phyloP scores from a whole-genome alignment of 2,888 invertebrate genomes.

The Anorthoa munda region DNA sequence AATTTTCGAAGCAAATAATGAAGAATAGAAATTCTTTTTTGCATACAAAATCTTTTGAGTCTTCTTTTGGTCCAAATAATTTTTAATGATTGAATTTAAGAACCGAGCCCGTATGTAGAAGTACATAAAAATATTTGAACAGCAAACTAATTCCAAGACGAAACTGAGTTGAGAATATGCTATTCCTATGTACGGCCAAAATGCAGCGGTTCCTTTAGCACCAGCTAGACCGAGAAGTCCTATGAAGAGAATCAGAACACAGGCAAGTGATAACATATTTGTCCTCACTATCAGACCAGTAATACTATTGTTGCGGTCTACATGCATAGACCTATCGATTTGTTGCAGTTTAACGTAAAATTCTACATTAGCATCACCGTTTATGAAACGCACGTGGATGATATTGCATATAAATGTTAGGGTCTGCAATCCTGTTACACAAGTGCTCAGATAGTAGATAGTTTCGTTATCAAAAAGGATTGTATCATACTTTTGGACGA shows the following conservation, averaged over 20 bases:
- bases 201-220: conserved; percentile 42
- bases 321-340: conserved; percentile 77
- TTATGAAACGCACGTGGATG: conserved; percentile 76
- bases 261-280: conserved; percentile 61
- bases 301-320: conserved; percentile 70
- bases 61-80: conserved; percentile 69
- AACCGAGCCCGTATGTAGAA: conserved; percentile 75
- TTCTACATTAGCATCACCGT: conserved; percentile 71
- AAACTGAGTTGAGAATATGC: conserved; percentile 68
- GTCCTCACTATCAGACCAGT: conserved; percentile 63
- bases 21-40: conserved; percentile 26
- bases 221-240: conserved; percentile 43
- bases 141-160: conserved; percentile 73
- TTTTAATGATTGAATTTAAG: conserved; percentile 77
- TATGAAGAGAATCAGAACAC: conserved; percentile 51
- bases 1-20: conserved; percentile 58
- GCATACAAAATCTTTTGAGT: conserved; percentile 26
- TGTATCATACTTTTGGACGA: conserved; percentile 48
- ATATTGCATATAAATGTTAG: conserved; percentile 66
- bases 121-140: conserved; percentile 73
- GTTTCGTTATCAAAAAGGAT: conserved; percentile 48
- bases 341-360: conserved; percentile 79
- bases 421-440: conserved; percentile 61
- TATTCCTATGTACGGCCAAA: conserved; percentile 54
- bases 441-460: conserved; percentile 57